These are phyloP conservation scores for Acanthosepion lycidas DNA, from an alignment of 2,888 invertebrate genomes.

Conservation along the genomic window DNA sequence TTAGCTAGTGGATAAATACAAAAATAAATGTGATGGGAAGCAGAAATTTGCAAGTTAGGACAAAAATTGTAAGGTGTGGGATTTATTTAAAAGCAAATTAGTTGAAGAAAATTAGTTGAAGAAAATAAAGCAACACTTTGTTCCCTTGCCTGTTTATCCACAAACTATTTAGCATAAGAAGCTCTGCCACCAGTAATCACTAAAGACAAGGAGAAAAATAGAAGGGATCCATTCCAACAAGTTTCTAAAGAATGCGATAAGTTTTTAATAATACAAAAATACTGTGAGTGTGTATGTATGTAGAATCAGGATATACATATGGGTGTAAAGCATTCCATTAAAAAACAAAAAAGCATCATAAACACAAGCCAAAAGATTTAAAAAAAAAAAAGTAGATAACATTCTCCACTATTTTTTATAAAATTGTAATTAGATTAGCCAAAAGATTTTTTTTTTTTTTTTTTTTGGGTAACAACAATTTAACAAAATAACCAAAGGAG, in stretches of 20 bases:
- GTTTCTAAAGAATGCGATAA: neutral
- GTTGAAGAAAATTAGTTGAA: neutral
- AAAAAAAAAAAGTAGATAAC: too few relatives aligned
- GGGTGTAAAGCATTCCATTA: conserved; percentile 21
- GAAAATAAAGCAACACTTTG: neutral
- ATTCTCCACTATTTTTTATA: neutral
- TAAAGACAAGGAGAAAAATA: conserved; percentile 44
- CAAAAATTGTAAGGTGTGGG: neutral
- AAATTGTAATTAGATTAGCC: neutral
- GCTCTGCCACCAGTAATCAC: conserved; percentile 47
- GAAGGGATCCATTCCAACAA: conserved; percentile 48
- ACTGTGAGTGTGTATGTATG: neutral
- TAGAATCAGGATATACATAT: neutral
- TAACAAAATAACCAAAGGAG: neutral
- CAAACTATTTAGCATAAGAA: conserved; percentile 39
- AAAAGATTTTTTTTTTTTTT: neutral
- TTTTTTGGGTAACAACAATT: too few relatives aligned
- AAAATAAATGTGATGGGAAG: neutral
- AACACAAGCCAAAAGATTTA: neutral
- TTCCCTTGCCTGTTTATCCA: conserved; percentile 35
- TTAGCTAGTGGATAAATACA: neutral
- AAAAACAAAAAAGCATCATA: neutral
- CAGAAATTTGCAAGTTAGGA: neutral
- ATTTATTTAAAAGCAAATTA: neutral
- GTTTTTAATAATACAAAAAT: neutral